A percentile compares a stretch with the other conserved stretches of the same genome.
phyloP scores from a whole-genome alignment of 2,113 vertebrate species.

The Lepus europaeus region DNA sequence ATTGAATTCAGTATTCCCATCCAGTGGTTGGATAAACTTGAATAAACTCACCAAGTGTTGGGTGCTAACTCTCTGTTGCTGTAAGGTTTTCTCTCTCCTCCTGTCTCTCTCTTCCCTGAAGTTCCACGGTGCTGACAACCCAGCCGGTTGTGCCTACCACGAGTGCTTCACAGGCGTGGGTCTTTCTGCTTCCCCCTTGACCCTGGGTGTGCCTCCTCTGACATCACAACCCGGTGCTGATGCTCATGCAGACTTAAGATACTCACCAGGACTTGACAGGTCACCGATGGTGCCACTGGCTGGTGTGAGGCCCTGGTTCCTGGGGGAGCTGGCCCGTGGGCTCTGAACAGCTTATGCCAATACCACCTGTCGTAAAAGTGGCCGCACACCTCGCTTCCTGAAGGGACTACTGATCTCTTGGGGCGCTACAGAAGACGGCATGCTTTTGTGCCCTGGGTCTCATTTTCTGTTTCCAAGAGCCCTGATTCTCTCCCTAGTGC shows the following conservation, averaged over 20 bases:
- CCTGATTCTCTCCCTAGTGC: fast-evolving
- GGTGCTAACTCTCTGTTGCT: neutral
- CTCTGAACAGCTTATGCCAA: fast-evolving
- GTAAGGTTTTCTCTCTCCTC: neutral
- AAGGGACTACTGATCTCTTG: neutral
- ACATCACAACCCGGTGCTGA: neutral
- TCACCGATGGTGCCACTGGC: fast-evolving
- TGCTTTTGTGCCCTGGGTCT: neutral
- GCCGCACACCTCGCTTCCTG: fast-evolving
- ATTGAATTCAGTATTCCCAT: neutral
- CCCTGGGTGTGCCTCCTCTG: neutral
- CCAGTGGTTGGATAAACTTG: neutral
- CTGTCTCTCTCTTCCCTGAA: neutral
- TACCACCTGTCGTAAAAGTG: fast-evolving
- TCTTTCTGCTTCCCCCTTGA: neutral
- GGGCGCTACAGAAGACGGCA: neutral
- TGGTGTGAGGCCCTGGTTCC: neutral
- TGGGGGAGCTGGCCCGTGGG: fast-evolving
- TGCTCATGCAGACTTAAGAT: neutral
- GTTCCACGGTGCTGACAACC: fast-evolving
- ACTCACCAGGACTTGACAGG: fast-evolving
- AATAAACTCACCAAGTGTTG: fast-evolving
- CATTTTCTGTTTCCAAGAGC: neutral
- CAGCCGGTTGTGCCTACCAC: fast-evolving
- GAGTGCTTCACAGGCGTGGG: fast-evolving